Evolutionary conservation across 2,797 vertebrate genomes (phyloP).

Genomic region (Anas bernieri): DNA sequence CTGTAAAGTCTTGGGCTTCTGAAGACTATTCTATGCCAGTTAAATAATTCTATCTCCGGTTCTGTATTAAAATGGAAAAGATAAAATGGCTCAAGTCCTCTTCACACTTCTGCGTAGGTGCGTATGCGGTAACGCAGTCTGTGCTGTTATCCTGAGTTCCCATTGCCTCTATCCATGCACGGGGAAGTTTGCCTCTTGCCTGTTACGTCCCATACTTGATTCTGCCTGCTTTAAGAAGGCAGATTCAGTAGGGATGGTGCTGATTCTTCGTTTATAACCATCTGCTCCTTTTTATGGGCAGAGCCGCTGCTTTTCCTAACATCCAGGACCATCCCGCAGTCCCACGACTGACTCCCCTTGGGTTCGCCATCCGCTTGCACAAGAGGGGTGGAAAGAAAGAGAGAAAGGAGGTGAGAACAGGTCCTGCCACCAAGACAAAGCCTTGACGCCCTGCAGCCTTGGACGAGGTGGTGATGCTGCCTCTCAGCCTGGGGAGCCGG

Average conservation of each 20-base stretch:
- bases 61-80: background rate
- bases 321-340: background rate
- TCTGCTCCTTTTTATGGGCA: fast-evolving
- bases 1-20: slow-evolving; percentile 20
- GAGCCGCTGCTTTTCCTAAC: background rate
- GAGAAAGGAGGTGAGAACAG: background rate
- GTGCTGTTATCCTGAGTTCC: background rate
- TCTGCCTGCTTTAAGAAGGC: background rate
- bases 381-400: background rate
- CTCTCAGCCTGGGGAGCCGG: background rate
- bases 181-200: background rate
- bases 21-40: background rate
- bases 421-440: background rate
- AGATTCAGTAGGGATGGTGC: background rate
- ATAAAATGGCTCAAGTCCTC: background rate
- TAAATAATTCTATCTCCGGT: background rate
- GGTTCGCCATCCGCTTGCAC: background rate
- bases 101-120: background rate
- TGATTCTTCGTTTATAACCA: background rate
- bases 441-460: background rate
- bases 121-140: background rate
- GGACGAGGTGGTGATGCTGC: background rate
- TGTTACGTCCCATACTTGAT: fast-evolving
- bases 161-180: fast-evolving
- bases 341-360: background rate